Evolutionary conservation across 2,797 vertebrate genomes (phyloP), one percentile per base, ranked within the genome.

Genomic region (Silurus lanzhouensis): DNA sequence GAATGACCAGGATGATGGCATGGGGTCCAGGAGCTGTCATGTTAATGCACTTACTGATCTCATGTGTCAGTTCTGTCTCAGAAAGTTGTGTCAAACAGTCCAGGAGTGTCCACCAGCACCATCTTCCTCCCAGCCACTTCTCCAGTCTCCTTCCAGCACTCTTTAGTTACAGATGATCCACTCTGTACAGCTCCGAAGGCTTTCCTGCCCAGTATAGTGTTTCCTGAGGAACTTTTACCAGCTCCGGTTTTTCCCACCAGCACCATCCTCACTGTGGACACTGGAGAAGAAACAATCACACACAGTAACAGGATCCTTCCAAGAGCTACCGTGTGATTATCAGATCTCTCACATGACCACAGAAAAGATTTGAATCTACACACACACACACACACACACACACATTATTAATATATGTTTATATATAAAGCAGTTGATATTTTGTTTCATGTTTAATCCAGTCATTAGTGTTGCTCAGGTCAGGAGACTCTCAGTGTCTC

Each of bases 21-120:
- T 91, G 89, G n/a, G 89, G 91, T 20, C 87, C 90, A 1, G 89
- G 90, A 25, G 89, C 75, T 0, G 88, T 89, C 88, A 88, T 87
- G 88, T 87, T 89, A 70, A 91, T 86, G 52, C 88, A 88, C 8
- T 88, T 87, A 8, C 84, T 83, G 82, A 91, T 87, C n/a, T 89
- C 64, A 15, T 31, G 19, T 48, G 31, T 14, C 19, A 79, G 0
- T 12, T 22, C 46, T 1, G 7, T 31, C 4, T 89, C 79, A 27
- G 83, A 25, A 0, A 82, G 3, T 10, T 55, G 0, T 27, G 22
- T 84, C 64, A 71, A 84, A 84, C 6, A 84, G 19, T 2, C 20
- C 19, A 3, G 27, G 72, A 27, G 77, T 15, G 52, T 91, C 91
- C 52, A 93, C 83, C 63, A 93, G 63, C 57, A 87, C 77, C 46